Base-by-base conservation (phyloP, 64 coral and sea anemone species). In the Montipora sp. region DNA sequence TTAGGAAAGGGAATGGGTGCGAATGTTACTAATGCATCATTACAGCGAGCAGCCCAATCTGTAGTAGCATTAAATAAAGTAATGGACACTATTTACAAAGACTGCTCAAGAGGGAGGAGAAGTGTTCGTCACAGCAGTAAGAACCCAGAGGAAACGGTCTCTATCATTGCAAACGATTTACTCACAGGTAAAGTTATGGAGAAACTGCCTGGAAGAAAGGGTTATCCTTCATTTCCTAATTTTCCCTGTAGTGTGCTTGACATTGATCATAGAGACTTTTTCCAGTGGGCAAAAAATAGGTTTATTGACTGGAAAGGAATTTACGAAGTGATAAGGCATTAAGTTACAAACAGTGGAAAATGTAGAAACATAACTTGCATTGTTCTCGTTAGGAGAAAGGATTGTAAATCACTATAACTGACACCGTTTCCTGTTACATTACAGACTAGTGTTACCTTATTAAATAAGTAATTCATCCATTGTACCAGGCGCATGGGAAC, bases 141-240 rank as follows among this genome's bases (percentile, higher is more conserved):
- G 79, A 24, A 80, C 65, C 59, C 76, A 18, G 46, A 80, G 23
- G 77, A 80, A 80, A 61, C 88, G 80, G 88, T 90, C 2, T 15
- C 48, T 3, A 90, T 89, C 11, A 90, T 90, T 80, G 44, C 66
- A 15, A 80, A 90, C 69, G 88, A 90, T 46, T 47, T 90, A 1
- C 4, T 70, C 8, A 90, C 80, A 15, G 76, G 75, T 51, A 24
- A 90, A 13, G 88, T 71, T 8, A 80, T 80, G 80, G 48, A 47
- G 10, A 27, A 70, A 23, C 9, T 7, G 10, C 59, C 19, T 49
- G 63, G 65, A 22, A 90, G 88, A 59, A 10, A 16, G 12, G 88
- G 75, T 4, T 80, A 90, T 90, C 76, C 75, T 48, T 90, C 88
- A 68, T 90, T 80, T 71, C 60, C 45, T 80, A 78, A 78, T 19